phyloP scores from a whole-genome alignment of 2,888 invertebrate species.

The Microctonus hyperodae region DNA sequence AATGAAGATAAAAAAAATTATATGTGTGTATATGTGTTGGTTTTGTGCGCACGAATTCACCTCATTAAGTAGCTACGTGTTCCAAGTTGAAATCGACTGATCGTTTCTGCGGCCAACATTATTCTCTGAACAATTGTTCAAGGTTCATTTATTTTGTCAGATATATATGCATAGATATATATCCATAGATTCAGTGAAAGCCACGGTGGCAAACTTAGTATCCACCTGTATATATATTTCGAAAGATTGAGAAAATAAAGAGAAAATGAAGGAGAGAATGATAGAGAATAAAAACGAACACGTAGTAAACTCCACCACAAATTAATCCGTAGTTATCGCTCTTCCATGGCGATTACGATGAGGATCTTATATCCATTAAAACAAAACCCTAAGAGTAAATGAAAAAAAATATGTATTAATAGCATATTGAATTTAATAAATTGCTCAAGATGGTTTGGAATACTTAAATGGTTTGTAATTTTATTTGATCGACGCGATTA shows the following conservation, averaged over 20 bases:
- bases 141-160: slow-evolving; percentile 10
- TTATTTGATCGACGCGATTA: slow-evolving; percentile 4
- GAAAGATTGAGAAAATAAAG: no score
- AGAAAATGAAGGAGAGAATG: not conserved
- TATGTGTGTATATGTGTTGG: not conserved
- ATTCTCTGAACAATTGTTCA: slow-evolving; percentile 40
- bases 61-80: slow-evolving; percentile 55
- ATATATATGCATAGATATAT: not conserved
- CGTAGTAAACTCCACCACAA: not conserved
- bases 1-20: not conserved
- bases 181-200: not conserved
- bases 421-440: slow-evolving; percentile 20
- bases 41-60: slow-evolving; percentile 42
- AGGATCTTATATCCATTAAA: not conserved
- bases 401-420: not conserved
- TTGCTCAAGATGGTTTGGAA: not conserved
- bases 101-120: slow-evolving; percentile 36
- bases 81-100: slow-evolving; percentile 46
- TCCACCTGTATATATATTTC: no score
- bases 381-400: not conserved
- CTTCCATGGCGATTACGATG: not conserved
- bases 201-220: no score
- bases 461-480: not conserved
- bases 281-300: not conserved
- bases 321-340: not conserved